These are phyloP conservation scores for Drosophila quinaria DNA, from an alignment of 2,888 invertebrate genomes.

Conservation along the genomic window DNA sequence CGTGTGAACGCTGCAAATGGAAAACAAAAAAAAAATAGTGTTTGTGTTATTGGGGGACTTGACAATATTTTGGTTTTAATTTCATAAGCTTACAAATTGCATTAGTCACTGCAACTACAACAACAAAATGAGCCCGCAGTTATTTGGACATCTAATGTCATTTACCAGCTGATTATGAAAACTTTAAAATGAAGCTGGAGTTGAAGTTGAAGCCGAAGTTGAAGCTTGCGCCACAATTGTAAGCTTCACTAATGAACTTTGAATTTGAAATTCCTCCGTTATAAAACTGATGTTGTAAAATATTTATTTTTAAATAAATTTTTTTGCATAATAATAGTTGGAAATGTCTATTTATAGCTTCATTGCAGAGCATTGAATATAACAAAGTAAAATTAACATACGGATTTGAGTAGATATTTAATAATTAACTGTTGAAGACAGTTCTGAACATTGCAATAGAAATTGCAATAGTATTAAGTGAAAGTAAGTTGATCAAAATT, in stretches of 20 bases:
- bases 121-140: slow-evolving; percentile 36
- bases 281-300: slow-evolving; percentile 11
- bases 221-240: slow-evolving; percentile 57
- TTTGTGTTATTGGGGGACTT: not conserved
- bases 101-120: slow-evolving; percentile 50
- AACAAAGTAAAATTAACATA: not conserved
- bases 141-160: slow-evolving; percentile 54
- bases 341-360: not conserved
- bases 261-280: slow-evolving; percentile 21
- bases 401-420: not conserved
- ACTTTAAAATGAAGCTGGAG: slow-evolving; percentile 24
- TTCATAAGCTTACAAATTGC: slow-evolving; percentile 51
- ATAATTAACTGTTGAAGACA: too few relatives aligned
- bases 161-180: slow-evolving; percentile 56
- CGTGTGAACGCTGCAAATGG: slow-evolving; percentile 40
- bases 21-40: slow-evolving; percentile 19
- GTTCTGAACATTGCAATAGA: slow-evolving; percentile 26
- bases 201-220: slow-evolving; percentile 16
- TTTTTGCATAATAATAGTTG: slow-evolving; percentile 1
- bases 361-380: not conserved
- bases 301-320: slow-evolving; percentile 3
- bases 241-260: slow-evolving; percentile 66
- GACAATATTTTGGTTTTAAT: slow-evolving; percentile 21
- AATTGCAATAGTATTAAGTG: slow-evolving; percentile 19
- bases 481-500: slow-evolving; percentile 34